Evolutionary conservation across 2,888 invertebrate genomes (phyloP).

Genomic region (Crematogaster levior): DNA sequence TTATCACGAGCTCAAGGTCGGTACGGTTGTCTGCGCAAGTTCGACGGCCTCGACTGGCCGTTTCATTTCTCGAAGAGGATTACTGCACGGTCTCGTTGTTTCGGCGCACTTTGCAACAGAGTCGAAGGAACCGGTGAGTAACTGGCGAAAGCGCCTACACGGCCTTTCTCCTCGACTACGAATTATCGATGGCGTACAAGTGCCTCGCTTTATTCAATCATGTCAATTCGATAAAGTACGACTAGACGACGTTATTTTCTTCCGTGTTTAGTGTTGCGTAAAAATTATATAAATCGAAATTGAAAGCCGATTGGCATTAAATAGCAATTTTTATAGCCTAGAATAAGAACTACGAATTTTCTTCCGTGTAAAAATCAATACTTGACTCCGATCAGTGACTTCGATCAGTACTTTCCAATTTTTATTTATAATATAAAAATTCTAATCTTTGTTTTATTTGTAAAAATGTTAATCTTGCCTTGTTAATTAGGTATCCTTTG

Average conservation of each 20-base stretch:
- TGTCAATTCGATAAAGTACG: constrained; percentile 26
- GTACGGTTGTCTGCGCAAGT: constrained; percentile 43
- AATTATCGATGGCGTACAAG: constrained; percentile 61
- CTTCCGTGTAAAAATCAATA: neutral
- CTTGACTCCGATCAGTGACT: neutral
- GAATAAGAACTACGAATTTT: neutral
- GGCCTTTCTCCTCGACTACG: constrained; percentile 70
- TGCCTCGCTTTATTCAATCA: constrained; percentile 41
- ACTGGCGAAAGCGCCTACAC: constrained; percentile 68
- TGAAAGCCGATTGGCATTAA: constrained; percentile 12
- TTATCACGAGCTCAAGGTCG: constrained; percentile 66
- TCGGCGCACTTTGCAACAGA: constrained; percentile 47
- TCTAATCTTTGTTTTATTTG: neutral
- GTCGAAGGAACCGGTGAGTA: constrained; percentile 50
- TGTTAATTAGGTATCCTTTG: neutral
- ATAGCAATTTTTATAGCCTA: neutral
- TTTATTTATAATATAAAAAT: neutral
- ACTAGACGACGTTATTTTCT: constrained; percentile 29
- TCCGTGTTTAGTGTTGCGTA: constrained; percentile 35
- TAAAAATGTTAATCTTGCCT: neutral
- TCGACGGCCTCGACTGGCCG: constrained; percentile 41
- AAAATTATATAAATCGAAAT: constrained; percentile 55
- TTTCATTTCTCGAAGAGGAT: constrained; percentile 55
- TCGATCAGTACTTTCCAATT: neutral
- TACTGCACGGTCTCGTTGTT: constrained; percentile 40